Percentiles rank a stretch among this genome's conserved stretches.
Conservation (phyloP, 2,797 vertebrate genomes). For the Hyperoplus lanceolatus region DNA sequence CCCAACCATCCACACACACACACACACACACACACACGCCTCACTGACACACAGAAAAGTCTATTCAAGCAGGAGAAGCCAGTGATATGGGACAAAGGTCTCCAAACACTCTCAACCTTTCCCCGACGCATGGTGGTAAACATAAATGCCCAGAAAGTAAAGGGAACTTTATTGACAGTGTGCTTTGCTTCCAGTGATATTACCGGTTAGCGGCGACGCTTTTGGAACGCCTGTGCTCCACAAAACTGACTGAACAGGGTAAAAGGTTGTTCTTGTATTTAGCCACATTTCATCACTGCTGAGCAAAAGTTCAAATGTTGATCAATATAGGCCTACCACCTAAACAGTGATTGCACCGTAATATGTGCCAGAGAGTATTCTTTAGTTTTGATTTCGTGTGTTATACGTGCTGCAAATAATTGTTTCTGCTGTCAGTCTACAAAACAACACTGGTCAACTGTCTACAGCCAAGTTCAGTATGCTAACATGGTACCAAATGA, state of each 20-base stretch:
- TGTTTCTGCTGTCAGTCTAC: neutral
- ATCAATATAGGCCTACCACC: constrained; percentile 1
- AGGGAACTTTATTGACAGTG: constrained; percentile 21
- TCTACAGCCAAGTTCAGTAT: neutral
- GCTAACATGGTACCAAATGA: neutral
- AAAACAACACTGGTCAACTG: neutral
- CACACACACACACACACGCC: too few relatives aligned
- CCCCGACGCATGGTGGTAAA: constrained; percentile 49
- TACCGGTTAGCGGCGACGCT: constrained; percentile 7
- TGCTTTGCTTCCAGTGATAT: constrained; percentile 30
- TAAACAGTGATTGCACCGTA: neutral
- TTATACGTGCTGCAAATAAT: neutral
- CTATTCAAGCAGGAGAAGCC: constrained; percentile 56
- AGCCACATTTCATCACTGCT: constrained; percentile 12
- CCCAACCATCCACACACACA: neutral
- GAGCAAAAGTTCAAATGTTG: constrained; percentile 31
- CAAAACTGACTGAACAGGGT: constrained; percentile 9
- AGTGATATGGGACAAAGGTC: constrained; percentile 75
- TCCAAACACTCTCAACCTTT: constrained; percentile 58
- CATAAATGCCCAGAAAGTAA: constrained; percentile 45
- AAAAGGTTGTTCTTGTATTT: constrained; percentile 48
- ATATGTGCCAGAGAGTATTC: neutral
- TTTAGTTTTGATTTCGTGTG: neutral
- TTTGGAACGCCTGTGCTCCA: constrained; percentile 5
- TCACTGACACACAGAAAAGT: constrained; percentile 50